A percentile compares a stretch with the other conserved stretches of the same genome.
These are phyloP conservation scores for Malaclemys terrapin DNA, from an alignment of 2,113 vertebrate genomes.

Conservation along the genomic window DNA sequence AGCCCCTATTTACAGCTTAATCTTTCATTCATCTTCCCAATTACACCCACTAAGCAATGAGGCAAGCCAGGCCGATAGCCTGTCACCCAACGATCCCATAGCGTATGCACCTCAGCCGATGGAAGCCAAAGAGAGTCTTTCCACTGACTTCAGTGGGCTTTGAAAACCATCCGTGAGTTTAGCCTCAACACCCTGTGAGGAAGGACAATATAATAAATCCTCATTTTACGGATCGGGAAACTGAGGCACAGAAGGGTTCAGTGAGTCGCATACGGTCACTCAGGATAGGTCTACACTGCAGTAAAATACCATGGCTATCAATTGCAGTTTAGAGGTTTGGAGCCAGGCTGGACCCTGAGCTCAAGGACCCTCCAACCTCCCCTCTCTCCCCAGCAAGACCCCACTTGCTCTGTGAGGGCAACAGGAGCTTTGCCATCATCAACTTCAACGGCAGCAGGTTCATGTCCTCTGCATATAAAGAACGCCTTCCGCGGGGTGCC, in stretches of 20 bases:
- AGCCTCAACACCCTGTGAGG: not conserved
- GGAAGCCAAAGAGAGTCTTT: not conserved
- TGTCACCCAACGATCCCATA: too few relatives aligned
- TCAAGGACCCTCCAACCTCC: not conserved
- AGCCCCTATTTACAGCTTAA: not conserved
- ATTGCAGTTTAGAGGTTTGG: not conserved
- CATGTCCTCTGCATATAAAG: conserved; percentile 6
- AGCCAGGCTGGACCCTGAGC: not conserved
- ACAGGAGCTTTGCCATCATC: not conserved
- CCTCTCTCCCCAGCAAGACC: not conserved
- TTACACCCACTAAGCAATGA: not conserved
- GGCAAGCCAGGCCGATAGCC: not conserved
- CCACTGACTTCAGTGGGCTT: not conserved
- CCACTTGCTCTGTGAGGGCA: conserved; percentile 19
- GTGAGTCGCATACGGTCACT: not conserved
- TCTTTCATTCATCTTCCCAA: not conserved
- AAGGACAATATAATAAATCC: not conserved
- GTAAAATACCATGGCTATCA: not conserved
- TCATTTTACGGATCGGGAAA: not conserved
- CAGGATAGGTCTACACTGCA: not conserved
- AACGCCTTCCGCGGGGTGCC: not conserved
- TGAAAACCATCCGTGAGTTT: not conserved
- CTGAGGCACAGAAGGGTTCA: not conserved
- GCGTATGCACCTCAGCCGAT: not conserved
- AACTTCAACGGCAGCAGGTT: not conserved